Evolutionary conservation across 2,888 invertebrate genomes (phyloP).

Genomic region (Drosophila mercatorum): DNA sequence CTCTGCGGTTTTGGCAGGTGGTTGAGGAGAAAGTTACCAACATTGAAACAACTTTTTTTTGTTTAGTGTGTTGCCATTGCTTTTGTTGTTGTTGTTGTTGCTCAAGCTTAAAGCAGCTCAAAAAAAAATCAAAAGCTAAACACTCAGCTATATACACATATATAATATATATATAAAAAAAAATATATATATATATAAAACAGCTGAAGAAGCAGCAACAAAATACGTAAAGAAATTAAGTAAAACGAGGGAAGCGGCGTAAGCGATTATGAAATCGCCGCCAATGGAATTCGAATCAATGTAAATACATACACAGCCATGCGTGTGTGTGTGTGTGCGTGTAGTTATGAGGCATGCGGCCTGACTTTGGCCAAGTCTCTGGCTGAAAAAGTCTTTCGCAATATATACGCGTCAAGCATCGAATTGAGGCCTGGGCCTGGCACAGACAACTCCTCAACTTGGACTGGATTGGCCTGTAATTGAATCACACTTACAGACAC

Average conservation of each 20-base stretch:
- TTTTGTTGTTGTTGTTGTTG: constrained; percentile 48
- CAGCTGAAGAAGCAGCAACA: constrained; percentile 51
- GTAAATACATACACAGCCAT: constrained; percentile 42
- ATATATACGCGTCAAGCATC: constrained; percentile 41
- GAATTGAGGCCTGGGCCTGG: constrained; percentile 48
- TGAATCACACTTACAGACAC: constrained; percentile 53
- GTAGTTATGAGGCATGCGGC: constrained; percentile 44
- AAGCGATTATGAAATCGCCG: constrained; percentile 73
- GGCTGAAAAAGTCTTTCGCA: constrained; percentile 65
- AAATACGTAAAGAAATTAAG: constrained; percentile 49
- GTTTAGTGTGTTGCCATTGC: constrained; percentile 45
- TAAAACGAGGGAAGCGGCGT: constrained; percentile 58
- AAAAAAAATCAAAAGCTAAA: constrained; percentile 54
- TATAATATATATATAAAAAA: background rate
- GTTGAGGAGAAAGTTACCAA: constrained; percentile 76
- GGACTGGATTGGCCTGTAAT: constrained; percentile 75
- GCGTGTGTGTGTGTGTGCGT: constrained; percentile 8
- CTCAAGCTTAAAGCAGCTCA: constrained; percentile 36
- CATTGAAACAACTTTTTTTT: constrained; percentile 73
- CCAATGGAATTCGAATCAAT: constrained; percentile 78
- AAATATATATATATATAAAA: background rate
- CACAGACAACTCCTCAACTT: constrained; percentile 40
- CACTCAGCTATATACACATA: constrained; percentile 44
- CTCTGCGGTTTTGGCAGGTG: constrained; percentile 68
- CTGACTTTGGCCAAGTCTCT: constrained; percentile 57